Base-by-base conservation (phyloP, 2,113 vertebrate genomes). In the Ursus arctos region DNA sequence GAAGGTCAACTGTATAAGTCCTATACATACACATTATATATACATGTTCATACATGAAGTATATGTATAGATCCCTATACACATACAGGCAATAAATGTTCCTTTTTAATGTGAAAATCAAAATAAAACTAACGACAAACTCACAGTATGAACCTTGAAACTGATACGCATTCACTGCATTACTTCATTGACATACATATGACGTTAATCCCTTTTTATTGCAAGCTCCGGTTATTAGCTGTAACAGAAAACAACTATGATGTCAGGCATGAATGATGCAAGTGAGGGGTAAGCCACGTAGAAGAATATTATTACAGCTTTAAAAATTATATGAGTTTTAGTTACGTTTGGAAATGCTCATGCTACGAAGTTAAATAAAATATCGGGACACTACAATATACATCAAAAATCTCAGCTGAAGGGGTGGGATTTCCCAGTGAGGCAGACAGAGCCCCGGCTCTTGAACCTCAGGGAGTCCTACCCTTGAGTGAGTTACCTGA, bases 81-180 rank as follows among this genome's bases (percentile, higher is more conserved):
- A 76, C 28, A 77, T 10, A 63, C 6, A 24, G 71, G 16, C 21
- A 33, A 55, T 40, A 28, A 91, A 69, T 5, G 13, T 2, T 80
- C 19, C 21, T 71, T 93, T 53, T 71, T 11, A 93, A 92, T 91
- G 40, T 3, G 43, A 90, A 16, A 26, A 14, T 88, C 76, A 91
- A 81, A 92, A 77, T 49, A 94, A 96, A 88, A 59, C n/a, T 47
- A 31, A 55, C 18, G 33, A 77, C 40, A 57, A 47, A 74, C 22
- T 47, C 84, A 51, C 7, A 49, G 21, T 88, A 83, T 19, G 71
- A 85, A 93, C 40, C 31, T 95, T 51, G 16, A 59, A 83, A 33
- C 16, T 49, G 43, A 86, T 49, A 40, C 55, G 72, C 59, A 31
- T 61, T 67, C 21, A 22, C 13, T 49, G 8, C 2, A 28, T 33